Base-by-base conservation (phyloP, 2,797 vertebrate species). In the Psittacula echo region DNA sequence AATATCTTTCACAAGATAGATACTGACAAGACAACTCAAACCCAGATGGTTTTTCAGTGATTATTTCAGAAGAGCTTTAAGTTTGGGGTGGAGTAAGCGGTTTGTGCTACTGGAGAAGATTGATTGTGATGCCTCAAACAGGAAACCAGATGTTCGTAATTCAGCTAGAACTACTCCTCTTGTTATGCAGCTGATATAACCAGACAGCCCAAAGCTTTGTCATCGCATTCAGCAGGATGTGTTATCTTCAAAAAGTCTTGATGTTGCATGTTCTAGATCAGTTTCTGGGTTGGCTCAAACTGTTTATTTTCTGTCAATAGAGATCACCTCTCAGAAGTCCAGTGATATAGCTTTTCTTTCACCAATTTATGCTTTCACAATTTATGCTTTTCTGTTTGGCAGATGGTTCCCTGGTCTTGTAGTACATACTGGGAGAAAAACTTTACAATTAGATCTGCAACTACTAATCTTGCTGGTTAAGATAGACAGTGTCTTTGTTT, bases 21-120 rank as follows among this genome's bases (percentile, higher is more conserved):
- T 76, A 84, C 66, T 91, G 92, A 96, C 85, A 91, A 95, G 95
- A 37, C 67, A 91, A 91, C 62, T 93, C 85, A 66, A 94, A 94
- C 60, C 51, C 91, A 96, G 93, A 93, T 93, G 94, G 83, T 76
- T 89, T 88, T 64, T 56, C 80, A 48, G 60, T 13, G 41, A 88
- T 90, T 87, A 83, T 64, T 95, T 94, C 93, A 88, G 77, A 95
- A 86, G 74, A 73, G 70, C 60, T 88, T 86, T 76, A 51, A 73
- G 30, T 81, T 58, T 47, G 62, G 62, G 85, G 34, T 81, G 58
- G 81, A 95, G 79, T 54, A 77, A 95, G 94, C 65, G 81, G 70
- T 78, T 78, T 88, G 71, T 70, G 74, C 74, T 96, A 20, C 65
- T 84, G 89, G 85, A 90, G 58, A 60, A 93, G 80, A 70, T n/a